Evolutionary conservation across 2,113 vertebrate genomes (phyloP).

Genomic region (Egretta garzetta): DNA sequence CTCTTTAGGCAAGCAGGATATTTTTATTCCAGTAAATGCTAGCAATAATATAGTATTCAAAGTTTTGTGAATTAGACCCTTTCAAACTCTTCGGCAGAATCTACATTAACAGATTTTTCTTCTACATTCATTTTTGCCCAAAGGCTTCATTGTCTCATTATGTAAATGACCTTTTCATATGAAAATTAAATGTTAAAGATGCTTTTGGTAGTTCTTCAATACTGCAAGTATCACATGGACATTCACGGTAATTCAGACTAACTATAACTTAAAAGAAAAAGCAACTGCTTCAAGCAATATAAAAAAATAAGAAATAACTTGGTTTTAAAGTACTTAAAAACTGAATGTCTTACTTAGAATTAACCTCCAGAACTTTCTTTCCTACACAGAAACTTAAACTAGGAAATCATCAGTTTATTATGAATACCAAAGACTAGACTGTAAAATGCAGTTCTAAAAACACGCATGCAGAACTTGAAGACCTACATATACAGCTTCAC

Average conservation of each 20-base stretch:
- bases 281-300: neutral
- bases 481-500: neutral
- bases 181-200: conserved; percentile 60
- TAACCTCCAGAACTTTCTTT: neutral
- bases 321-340: neutral
- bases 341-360: neutral
- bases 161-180: conserved; percentile 64
- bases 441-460: neutral
- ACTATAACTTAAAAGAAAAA: neutral
- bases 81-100: conserved; percentile 42
- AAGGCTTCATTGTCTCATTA: conserved; percentile 60
- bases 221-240: conserved; percentile 30
- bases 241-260: neutral
- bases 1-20: neutral
- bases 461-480: neutral
- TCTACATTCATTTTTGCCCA: conserved; percentile 35
- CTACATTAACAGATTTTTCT: conserved; percentile 45
- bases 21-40: conserved; percentile 7
- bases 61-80: conserved; percentile 38
- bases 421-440: neutral
- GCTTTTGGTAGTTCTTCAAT: conserved; percentile 53
- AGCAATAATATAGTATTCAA: conserved; percentile 42
- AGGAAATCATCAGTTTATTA: neutral
- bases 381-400: neutral
- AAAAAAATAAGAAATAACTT: conserved; percentile 36